A percentile compares a stretch with the other conserved stretches of the same genome.
Conservation (phyloP, 2,113 vertebrate species). For the Pollimyrus isidori region DNA sequence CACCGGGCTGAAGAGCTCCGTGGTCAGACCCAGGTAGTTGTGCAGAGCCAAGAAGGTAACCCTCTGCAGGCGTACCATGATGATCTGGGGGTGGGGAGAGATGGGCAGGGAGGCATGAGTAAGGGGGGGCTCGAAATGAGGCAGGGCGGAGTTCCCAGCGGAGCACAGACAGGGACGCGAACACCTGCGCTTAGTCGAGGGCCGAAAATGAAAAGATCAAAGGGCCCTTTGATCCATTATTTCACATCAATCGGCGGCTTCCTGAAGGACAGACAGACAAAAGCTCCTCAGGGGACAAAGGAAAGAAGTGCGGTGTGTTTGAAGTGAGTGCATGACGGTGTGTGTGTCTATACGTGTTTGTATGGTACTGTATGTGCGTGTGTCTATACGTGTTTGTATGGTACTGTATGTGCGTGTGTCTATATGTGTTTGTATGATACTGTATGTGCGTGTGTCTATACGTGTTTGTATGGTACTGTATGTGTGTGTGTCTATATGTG, state of each 20-base stretch:
- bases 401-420: neutral
- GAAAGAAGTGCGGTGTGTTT: neutral
- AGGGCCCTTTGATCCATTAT: conserved; percentile 3
- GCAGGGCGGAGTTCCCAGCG: neutral
- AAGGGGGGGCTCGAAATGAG: neutral
- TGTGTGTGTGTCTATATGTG: too few relatives aligned
- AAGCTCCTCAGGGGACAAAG: neutral
- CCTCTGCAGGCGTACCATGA: conserved; percentile 92
- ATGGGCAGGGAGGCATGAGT: conserved; percentile 14
- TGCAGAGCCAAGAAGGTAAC: conserved; percentile 89
- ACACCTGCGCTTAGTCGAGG: neutral
- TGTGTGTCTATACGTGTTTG: neutral
- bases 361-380: neutral
- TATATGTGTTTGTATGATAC: too few relatives aligned
- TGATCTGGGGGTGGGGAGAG: conserved; percentile 67
- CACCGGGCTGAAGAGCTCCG: conserved; percentile 87
- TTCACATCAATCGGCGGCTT: neutral
- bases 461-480: too few relatives aligned
- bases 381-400: neutral
- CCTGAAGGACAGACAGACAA: neutral
- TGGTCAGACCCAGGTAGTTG: conserved; percentile 89
- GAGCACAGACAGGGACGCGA: neutral
- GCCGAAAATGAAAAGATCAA: conserved; percentile 8
- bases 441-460: neutral
- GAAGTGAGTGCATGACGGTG: neutral